These are phyloP conservation scores for Oligia latruncula DNA, from an alignment of 2,888 invertebrate species.

Conservation along the genomic window DNA sequence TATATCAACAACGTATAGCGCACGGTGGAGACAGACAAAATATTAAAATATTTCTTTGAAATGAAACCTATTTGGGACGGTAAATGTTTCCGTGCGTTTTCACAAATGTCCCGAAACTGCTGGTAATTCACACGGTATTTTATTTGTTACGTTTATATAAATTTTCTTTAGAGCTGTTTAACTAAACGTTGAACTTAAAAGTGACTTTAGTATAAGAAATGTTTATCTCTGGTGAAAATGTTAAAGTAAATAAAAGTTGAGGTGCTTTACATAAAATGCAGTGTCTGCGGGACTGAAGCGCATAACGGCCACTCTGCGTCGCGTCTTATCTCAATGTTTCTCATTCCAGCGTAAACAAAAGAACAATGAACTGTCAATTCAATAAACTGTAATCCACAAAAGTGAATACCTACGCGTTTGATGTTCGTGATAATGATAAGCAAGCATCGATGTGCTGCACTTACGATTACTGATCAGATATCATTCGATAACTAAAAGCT, in stretches of 20 bases:
- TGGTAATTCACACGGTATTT: constrained; percentile 44
- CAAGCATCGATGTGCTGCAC: constrained; percentile 49
- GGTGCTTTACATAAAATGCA: constrained; percentile 40
- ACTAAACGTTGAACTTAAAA: constrained; percentile 6
- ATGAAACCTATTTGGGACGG: constrained; percentile 37
- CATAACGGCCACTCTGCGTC: constrained; percentile 34
- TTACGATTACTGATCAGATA: constrained; percentile 58
- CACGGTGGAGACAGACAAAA: constrained; percentile 33
- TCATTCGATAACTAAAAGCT: constrained; percentile 68
- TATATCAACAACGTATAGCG: constrained; percentile 31
- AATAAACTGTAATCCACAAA: constrained; percentile 37
- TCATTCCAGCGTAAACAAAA: constrained; percentile 17
- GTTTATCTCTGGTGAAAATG: constrained; percentile 11
- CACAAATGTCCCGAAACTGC: constrained; percentile 47
- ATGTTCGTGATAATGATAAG: constrained; percentile 59
- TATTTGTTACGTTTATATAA: constrained; percentile 17
- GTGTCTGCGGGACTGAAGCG: constrained; percentile 26
- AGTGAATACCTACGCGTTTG: constrained; percentile 39
- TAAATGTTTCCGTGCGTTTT: constrained; percentile 60
- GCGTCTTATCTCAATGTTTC: constrained; percentile 37
- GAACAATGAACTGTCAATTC: constrained; percentile 49
- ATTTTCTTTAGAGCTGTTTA: constrained; percentile 17
- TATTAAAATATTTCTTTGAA: constrained; percentile 43
- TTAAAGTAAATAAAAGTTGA: constrained; percentile 29
- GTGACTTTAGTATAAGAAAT: constrained; percentile 15